Evolutionary conservation across 2,888 invertebrate species (phyloP).

Genomic region (Drosophila setosimentum): DNA sequence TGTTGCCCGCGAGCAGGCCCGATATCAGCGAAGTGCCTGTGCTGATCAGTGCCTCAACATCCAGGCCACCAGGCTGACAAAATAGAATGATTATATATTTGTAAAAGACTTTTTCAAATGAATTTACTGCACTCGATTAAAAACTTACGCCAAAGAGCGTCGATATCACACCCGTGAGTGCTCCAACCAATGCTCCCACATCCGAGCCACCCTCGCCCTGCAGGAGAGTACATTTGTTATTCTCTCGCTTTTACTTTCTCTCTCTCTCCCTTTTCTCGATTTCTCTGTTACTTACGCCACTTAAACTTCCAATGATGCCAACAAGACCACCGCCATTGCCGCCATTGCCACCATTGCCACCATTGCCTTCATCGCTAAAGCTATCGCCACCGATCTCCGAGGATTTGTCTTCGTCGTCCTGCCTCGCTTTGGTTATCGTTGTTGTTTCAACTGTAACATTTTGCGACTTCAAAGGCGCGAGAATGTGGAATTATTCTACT

Average conservation of each 20-base stretch:
- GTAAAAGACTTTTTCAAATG: neutral
- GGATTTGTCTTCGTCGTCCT: slow-evolving; percentile 52
- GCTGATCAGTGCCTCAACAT: slow-evolving; percentile 82
- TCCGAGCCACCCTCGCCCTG: slow-evolving; percentile 85
- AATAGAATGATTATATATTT: neutral
- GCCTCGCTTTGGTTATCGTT: slow-evolving; percentile 29
- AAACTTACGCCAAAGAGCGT: slow-evolving; percentile 84
- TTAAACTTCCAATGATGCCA: slow-evolving; percentile 84
- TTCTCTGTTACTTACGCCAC: slow-evolving; percentile 81
- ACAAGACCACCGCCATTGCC: slow-evolving; percentile 78
- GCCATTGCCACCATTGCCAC: slow-evolving; percentile 16
- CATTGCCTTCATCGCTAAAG: slow-evolving; percentile 14
- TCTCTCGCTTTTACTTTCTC: neutral
- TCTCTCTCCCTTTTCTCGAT: too few species aligned
- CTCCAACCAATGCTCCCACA: slow-evolving; percentile 84
- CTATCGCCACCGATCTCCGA: slow-evolving; percentile 51
- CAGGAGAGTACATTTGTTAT: neutral
- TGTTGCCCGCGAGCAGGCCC: slow-evolving; percentile 83
- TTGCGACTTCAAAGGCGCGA: slow-evolving; percentile 51
- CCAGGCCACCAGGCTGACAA: slow-evolving; percentile 83
- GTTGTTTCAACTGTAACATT: slow-evolving; percentile 61
- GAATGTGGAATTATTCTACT: slow-evolving; percentile 23
- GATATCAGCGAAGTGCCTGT: slow-evolving; percentile 83
- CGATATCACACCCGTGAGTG: slow-evolving; percentile 83
- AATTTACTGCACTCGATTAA: neutral